A percentile compares a stretch with the other conserved stretches of the same genome.
phyloP scores from a whole-genome alignment of 2,797 vertebrate species.

The Antrozous pallidus region DNA sequence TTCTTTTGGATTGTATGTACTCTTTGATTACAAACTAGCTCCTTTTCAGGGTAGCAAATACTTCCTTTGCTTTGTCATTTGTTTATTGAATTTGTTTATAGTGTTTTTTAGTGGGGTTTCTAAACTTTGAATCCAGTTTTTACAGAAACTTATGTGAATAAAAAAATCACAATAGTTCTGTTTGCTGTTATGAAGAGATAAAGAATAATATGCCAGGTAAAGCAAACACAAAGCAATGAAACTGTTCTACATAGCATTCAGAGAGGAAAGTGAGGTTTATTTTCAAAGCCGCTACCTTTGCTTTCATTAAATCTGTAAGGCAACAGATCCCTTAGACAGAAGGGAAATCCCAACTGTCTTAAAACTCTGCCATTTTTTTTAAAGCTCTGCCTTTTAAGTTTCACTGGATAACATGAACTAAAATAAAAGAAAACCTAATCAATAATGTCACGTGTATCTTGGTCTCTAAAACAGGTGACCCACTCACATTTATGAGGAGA shows the following conservation, averaged over 20 bases:
- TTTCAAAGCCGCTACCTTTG: background rate
- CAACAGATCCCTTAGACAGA: background rate
- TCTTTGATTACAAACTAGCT: slow-evolving; percentile 26
- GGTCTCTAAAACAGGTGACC: background rate
- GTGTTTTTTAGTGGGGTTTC: background rate
- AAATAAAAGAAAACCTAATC: slow-evolving; percentile 16
- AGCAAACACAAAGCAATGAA: background rate
- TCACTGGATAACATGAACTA: background rate
- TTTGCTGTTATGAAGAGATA: slow-evolving; percentile 20
- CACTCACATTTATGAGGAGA: background rate
- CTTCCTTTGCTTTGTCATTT: background rate
- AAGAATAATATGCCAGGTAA: background rate
- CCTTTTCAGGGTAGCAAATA: background rate
- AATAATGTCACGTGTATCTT: background rate
- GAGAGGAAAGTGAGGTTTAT: background rate
- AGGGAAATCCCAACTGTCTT: background rate
- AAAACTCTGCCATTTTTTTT: background rate
- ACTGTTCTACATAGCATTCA: background rate
- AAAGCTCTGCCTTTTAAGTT: background rate
- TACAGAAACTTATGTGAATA: background rate
- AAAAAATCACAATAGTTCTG: background rate
- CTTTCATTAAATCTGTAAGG: background rate
- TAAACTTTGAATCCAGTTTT: slow-evolving; percentile 18
- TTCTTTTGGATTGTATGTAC: background rate
- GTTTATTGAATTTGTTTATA: background rate